A percentile compares a stretch with the other conserved stretches of the same genome.
phyloP scores from a whole-genome alignment of 2,888 invertebrate genomes.

The Phrixothrix hirtus region DNA sequence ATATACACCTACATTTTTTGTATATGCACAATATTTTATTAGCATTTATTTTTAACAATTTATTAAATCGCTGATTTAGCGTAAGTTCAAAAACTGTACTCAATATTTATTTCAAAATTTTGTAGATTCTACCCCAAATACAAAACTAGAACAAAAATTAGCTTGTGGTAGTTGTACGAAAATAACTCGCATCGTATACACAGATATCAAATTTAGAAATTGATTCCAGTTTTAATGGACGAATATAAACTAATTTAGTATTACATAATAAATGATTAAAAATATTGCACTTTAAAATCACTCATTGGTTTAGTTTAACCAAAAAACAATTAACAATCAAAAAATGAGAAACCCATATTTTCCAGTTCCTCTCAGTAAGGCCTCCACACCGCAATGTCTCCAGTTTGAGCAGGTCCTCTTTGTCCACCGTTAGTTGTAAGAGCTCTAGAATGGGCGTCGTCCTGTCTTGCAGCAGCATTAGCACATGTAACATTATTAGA shows the following conservation, averaged over 20 bases:
- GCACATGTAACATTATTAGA: slow-evolving; percentile 63
- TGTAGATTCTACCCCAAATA: too few relatives aligned
- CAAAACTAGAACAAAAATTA: too few relatives aligned
- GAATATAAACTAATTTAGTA: too few relatives aligned
- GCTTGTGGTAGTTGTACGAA: too few relatives aligned
- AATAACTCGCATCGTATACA: too few relatives aligned
- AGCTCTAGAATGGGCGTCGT: slow-evolving; percentile 56
- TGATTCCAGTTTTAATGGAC: too few relatives aligned
- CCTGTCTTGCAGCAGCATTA: slow-evolving; percentile 64
- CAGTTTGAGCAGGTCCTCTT: slow-evolving; percentile 65
- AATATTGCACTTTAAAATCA: slow-evolving; percentile 21
- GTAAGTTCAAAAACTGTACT: too few relatives aligned
- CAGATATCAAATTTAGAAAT: too few relatives aligned
- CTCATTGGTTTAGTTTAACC: too few relatives aligned
- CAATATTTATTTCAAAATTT: too few relatives aligned
- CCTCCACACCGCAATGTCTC: slow-evolving; percentile 75
- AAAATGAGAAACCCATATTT: slow-evolving; percentile 28
- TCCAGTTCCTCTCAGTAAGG: slow-evolving; percentile 63
- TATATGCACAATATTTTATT: slow-evolving; percentile 15
- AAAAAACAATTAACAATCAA: slow-evolving; percentile 29
- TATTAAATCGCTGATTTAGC: slow-evolving; percentile 11
- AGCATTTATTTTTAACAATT: slow-evolving; percentile 19
- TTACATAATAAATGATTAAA: too few relatives aligned
- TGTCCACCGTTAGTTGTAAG: slow-evolving; percentile 55
- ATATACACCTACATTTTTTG: slow-evolving; percentile 11